Percentiles rank a stretch among this genome's conserved stretches.
Evolutionary conservation across 2,888 invertebrate genomes (phyloP).

Genomic region (Oxystoma pomonae): DNA sequence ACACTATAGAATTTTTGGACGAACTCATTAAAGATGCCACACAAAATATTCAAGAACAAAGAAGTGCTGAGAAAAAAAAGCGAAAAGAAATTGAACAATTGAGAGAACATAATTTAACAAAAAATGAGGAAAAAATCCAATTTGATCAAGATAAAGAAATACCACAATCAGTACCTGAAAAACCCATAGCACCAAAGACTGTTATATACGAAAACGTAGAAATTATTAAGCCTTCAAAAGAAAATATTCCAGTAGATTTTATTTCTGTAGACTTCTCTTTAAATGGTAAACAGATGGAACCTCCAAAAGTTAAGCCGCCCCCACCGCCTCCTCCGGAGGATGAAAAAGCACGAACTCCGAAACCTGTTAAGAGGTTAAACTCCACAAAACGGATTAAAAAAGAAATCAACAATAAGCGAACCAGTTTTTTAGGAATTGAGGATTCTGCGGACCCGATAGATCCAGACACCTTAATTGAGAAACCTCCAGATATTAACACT

Average conservation of each 20-base stretch:
- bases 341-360: conserved; percentile 45
- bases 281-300: conserved; percentile 61
- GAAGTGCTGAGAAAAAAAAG: conserved; percentile 7
- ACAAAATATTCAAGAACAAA: conserved; percentile 25
- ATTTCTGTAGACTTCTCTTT: conserved; percentile 48
- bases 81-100: conserved; percentile 1
- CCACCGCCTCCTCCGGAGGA: conserved; percentile 59
- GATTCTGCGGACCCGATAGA: conserved; percentile 69
- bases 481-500: conserved; percentile 75
- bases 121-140: neutral
- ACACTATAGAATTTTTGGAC: conserved; percentile 47
- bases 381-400: conserved; percentile 83
- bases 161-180: conserved; percentile 13
- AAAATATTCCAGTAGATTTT: conserved; percentile 39
- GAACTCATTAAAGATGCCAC: conserved; percentile 46
- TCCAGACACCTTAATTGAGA: conserved; percentile 55
- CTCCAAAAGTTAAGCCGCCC: conserved; percentile 41
- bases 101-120: conserved; percentile 7
- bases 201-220: conserved; percentile 50
- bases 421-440: conserved; percentile 82
- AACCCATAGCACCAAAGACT: conserved; percentile 38
- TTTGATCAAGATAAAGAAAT: conserved; percentile 7
- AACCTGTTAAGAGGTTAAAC: conserved; percentile 63
- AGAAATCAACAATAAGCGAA: conserved; percentile 77
- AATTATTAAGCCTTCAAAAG: conserved; percentile 47